A percentile compares a stretch with the other conserved stretches of the same genome.
Conservation (phyloP, 2,888 invertebrate species). For the Morpho helenor region DNA sequence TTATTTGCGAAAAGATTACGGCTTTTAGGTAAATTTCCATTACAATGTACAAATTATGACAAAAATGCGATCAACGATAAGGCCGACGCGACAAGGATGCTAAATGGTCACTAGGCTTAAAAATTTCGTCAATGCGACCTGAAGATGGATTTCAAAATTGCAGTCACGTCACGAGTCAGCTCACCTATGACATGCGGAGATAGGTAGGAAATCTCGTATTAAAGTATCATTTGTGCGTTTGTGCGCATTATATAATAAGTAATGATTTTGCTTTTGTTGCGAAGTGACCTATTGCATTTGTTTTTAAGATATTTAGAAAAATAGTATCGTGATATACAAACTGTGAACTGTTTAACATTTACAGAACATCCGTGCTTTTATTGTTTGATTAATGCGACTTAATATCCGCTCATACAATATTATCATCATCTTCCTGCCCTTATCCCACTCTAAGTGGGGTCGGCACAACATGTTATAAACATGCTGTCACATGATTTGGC, state of each 20-base stretch:
- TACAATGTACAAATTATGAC: background rate
- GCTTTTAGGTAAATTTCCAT: background rate
- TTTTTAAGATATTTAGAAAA: no score
- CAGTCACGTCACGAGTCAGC: slow-evolving; percentile 28
- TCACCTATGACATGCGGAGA: slow-evolving; percentile 50
- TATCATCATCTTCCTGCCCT: no score
- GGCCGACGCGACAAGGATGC: slow-evolving; percentile 10
- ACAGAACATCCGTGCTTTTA: no score
- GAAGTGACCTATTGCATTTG: slow-evolving; percentile 2
- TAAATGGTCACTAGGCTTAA: slow-evolving; percentile 12
- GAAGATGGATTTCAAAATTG: slow-evolving; percentile 18
- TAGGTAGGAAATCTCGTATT: slow-evolving; percentile 49
- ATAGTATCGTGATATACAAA: no score
- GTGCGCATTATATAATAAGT: slow-evolving; percentile 37
- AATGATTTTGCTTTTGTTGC: slow-evolving; percentile 34
- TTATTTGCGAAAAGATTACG: no score
- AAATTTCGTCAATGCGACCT: slow-evolving; percentile 14
- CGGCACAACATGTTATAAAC: no score
- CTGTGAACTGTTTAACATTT: no score
- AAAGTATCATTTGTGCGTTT: slow-evolving; percentile 46
- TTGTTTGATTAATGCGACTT: no score
- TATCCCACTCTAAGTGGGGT: no score
- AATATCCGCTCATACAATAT: no score
- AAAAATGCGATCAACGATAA: background rate
- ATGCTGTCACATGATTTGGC: no score